Evolutionary conservation across 2,888 invertebrate species (phyloP), one percentile per base, ranked within the genome.

Genomic region (Drosophila tanythrix): DNA sequence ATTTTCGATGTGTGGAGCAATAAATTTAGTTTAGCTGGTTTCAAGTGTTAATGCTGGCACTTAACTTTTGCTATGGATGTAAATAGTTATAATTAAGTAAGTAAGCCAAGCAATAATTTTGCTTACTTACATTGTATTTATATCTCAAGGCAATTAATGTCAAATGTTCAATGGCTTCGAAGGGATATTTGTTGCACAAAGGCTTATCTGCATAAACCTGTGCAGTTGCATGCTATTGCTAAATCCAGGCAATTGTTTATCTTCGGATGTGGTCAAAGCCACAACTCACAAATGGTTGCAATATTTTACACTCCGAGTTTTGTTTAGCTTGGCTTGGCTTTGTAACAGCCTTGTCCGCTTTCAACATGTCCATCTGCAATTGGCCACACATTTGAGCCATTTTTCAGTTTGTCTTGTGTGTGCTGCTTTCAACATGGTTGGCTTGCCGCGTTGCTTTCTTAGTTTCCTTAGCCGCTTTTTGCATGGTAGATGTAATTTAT

Each of bases 401-500:
- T 67, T 76, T 55, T 76, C 76, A 56, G 43, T 58, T 43, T 40
- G 38, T 43, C 38, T 52, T 38, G 33, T 58, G 70, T 65, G 52
- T 58, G 70, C 46, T 46, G 46, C 43, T 58, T 56, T 48, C 52
- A 53, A 60, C 43, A 64, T 58, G 53, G 65, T 60, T 77, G 56
- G 71, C 52, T 70, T 70, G 59, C 63, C 51, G 80, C 51, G 71
- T 38, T 64, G 69, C 40, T 65, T 70, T 77, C 69, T 70, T 72
- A 59, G 60, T 73, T 70, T 48, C 29, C 53, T 66, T 46, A 40
- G 58, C 53, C 71, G 65, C 70, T 58, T 74, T 78, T 71, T 83
- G 71, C 71, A 79, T 85, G 67, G 57, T 21, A 72, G 74, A 85
- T 88, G 72, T 85, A 83, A 85, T 83, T 78, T 81, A 83, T 89